Percentiles rank a stretch among this genome's conserved stretches.
Conservation (phyloP, 2,797 vertebrate species). For the Fratercula arctica region DNA sequence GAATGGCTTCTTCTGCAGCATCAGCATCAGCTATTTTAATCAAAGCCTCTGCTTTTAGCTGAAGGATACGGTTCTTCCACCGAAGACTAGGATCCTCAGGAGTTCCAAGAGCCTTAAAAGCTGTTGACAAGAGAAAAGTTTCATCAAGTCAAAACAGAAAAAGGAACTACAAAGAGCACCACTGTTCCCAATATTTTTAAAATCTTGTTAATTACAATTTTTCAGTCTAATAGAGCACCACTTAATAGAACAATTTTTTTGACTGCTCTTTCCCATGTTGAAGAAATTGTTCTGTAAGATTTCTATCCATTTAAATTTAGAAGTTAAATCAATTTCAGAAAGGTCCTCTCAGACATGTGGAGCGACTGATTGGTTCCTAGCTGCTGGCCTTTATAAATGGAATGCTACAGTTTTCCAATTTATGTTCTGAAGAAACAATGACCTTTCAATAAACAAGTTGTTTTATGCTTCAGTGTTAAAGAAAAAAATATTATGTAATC, state of each 20-base stretch:
- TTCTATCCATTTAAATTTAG: not conserved
- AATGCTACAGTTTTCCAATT: not conserved
- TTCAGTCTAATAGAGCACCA: not conserved
- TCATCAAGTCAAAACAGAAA: not conserved
- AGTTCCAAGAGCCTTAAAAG: constrained; percentile 72
- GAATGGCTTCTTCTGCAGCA: constrained; percentile 84
- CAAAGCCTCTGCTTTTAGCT: constrained; percentile 83
- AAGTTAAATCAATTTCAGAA: not conserved
- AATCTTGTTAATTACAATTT: not conserved
- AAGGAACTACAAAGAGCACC: not conserved
- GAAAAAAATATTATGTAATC: not conserved
- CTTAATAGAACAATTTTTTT: not conserved
- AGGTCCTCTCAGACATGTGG: not conserved
- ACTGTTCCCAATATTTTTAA: not conserved
- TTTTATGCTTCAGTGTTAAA: not conserved
- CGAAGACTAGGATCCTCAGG: not conserved
- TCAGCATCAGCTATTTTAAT: constrained; percentile 77
- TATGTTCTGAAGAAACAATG: not conserved
- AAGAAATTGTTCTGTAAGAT: not conserved
- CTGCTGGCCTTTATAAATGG: not conserved
- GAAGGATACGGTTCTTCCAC: constrained; percentile 76
- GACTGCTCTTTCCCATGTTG: not conserved
- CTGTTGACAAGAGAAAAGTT: constrained; percentile 71
- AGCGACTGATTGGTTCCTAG: not conserved
- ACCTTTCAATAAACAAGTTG: not conserved